phyloP scores from a whole-genome alignment of 2,888 invertebrate genomes.

The Maniola hyperantus region DNA sequence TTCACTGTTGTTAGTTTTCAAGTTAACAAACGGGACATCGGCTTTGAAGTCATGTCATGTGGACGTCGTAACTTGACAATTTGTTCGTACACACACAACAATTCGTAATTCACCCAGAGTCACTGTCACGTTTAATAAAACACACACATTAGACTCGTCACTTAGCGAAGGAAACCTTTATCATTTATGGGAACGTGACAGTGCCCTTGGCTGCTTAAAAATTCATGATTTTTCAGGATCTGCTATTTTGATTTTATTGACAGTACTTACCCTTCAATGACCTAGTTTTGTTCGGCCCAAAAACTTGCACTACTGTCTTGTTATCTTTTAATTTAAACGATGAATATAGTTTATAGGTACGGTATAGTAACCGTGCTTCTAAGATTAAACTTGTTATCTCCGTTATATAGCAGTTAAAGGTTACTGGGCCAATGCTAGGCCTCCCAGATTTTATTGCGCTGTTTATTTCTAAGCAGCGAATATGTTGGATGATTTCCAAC shows the following conservation, averaged over 20 bases:
- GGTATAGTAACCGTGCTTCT: neutral
- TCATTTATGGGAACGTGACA: no score
- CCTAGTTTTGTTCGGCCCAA: neutral
- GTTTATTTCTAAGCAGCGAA: constrained; percentile 8
- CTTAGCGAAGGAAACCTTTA: no score
- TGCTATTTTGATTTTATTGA: no score
- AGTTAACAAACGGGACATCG: neutral
- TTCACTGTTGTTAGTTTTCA: neutral
- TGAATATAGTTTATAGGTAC: neutral
- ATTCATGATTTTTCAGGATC: no score
- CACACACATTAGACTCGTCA: no score
- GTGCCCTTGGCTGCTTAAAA: no score
- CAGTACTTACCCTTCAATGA: no score
- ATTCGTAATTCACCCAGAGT: no score
- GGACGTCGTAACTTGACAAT: neutral
- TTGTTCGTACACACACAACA: no score
- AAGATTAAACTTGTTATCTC: constrained; percentile 18
- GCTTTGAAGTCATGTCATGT: neutral
- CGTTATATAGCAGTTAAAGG: constrained; percentile 12
- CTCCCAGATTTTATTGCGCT: constrained; percentile 16
- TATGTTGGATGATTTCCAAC: neutral
- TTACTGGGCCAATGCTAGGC: constrained; percentile 24
- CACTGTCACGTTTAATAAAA: neutral
- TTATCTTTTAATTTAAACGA: neutral
- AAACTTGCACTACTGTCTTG: neutral